Conservation (phyloP, 2,797 vertebrate genomes). For the Premnoplex brunnescens region DNA sequence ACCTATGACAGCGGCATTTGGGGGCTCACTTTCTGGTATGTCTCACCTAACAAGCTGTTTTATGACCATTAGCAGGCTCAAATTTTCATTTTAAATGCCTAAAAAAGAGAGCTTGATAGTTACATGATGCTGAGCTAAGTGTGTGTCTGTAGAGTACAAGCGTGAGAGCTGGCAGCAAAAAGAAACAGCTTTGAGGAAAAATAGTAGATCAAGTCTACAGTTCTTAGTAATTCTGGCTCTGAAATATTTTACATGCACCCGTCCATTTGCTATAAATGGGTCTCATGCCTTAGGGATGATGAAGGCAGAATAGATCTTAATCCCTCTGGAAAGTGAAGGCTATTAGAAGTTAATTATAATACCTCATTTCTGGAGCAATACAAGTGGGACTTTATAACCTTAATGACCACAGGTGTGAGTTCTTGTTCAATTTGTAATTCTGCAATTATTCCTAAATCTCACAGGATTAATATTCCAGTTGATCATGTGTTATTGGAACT, state of each 20-base stretch:
- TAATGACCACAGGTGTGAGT: slow-evolving; percentile 25
- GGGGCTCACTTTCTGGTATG: background rate
- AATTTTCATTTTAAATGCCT: background rate
- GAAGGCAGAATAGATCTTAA: slow-evolving; percentile 28
- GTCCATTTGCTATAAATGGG: slow-evolving; percentile 18
- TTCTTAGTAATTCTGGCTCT: background rate
- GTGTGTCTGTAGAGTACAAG: background rate
- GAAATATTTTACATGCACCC: background rate
- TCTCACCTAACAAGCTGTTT: background rate
- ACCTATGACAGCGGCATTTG: background rate
- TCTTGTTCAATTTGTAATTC: slow-evolving; percentile 23
- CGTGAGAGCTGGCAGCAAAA: background rate
- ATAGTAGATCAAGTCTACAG: background rate
- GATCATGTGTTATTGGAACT: background rate
- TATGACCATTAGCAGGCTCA: background rate
- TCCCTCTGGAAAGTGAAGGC: slow-evolving; percentile 46
- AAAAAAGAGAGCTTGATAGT: background rate
- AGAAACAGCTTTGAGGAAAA: background rate
- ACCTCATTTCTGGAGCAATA: slow-evolving; percentile 26
- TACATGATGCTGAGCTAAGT: background rate
- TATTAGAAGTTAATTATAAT: slow-evolving; percentile 58
- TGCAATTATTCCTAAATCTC: slow-evolving; percentile 27
- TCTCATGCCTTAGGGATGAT: slow-evolving; percentile 26
- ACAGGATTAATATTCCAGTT: background rate
- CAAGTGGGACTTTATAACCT: slow-evolving; percentile 32